Base-by-base conservation (phyloP, 1,140 invertebrate genomes). In the Papilio polyxenes region DNA sequence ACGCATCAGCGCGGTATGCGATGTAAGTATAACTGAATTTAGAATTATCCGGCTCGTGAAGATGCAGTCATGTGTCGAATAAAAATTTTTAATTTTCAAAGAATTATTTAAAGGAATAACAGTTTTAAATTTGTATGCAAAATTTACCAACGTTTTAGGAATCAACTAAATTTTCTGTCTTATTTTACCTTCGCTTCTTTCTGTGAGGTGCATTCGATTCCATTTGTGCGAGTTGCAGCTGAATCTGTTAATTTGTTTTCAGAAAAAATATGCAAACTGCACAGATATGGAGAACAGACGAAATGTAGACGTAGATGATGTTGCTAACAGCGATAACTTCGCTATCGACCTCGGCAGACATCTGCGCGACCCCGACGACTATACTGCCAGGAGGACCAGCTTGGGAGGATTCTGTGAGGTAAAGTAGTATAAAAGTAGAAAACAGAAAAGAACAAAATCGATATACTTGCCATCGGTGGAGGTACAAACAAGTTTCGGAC, bases 241-340 rank as follows among this genome's bases (percentile, higher is more conserved):
- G 56, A 62, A 59, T 10, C 56, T 81, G 40, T 49, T 11, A 79
- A 65, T 75, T 62, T 49, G 59, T 81, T 83, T 81, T 4, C 77
- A 94, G 93, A 92, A 92, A 87, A 92, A 89, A 87, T 94, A 94
- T 76, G 92, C 93, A 0, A 93, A 94, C 62, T 94, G 93, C 74
- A 91, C 93, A 1, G 92, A 92, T 74, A 89, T 93, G 5, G 92
- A 92, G 23, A 77, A 74, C 8, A 80, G 91, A 72, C 85, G 91
- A 10, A 81, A 82, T 1, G 11, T 82, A 3, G 48, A 85, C 0
- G 11, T 82, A 3, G 48, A 85, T 3, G 87, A 81, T 10, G 59
- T 62, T 2, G 76, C 23, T 7, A 9, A 65, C 17, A 23, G 9
- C 0, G 56, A 81, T 11, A 74, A 65, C 10, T 20, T 82, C 20